Base-by-base conservation (phyloP, 2,888 invertebrate species). In the Saturnia pavonia region DNA sequence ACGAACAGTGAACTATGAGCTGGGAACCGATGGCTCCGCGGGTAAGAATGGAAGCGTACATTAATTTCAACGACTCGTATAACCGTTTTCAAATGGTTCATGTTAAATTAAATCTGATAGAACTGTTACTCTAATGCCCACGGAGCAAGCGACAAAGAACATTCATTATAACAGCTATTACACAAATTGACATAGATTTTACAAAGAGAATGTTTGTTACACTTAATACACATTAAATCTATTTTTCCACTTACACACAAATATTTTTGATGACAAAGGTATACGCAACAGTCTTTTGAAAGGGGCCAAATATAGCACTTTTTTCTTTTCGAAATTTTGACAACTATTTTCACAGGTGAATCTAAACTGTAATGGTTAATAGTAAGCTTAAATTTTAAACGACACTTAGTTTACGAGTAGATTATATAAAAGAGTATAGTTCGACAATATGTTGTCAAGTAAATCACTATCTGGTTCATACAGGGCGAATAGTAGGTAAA, bases 281-380 rank as follows among this genome's bases (percentile, higher is more conserved):
- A 95, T 95, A 95, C 95, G 94, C 94, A 95, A 95, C 95, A 95
- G 95, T 95, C 95, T 95, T 95, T 94, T 94, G 94, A 94, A 94
- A 94, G 94, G 94, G 95, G 95, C 95, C 95, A 94, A 95, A 95
- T 95, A 94, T 40, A 40, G 65, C 9, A 25, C n/a, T 8, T 92
- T 94, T 76, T 74, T 79, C 72, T 72, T 70, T 94, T 89, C 72
- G 43, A 76, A 86, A 92, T 93, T 93, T 93, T 93, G 91, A 89
- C 87, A 85, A 89, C 90, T 92, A 92, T 88, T 77, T 86, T 88
- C 87, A 88, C 87, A 88, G 88, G 90, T 91, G 90, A 86, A 86
- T 91, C 86, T 91, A 91, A 82, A 81, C 83, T 85, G 83, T 86
- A 82, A 83, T 80, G 74, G 81, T 68, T 71, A 70, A 81, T 84